These are phyloP conservation scores for Xestoiulus laeticollis DNA, from an alignment of 2,888 invertebrate genomes.

Conservation along the genomic window DNA sequence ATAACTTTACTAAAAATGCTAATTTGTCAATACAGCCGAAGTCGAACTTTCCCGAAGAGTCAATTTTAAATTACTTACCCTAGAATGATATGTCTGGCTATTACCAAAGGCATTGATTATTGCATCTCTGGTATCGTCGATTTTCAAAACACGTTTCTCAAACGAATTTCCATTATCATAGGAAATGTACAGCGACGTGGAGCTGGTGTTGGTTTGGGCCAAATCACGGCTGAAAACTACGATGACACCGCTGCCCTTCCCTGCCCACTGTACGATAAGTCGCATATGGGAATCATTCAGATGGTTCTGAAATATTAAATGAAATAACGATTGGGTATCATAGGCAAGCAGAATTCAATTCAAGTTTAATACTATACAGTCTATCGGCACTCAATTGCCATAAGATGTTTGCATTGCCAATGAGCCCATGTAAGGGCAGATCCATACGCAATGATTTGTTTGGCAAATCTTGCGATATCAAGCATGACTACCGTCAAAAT, in stretches of 20 bases:
- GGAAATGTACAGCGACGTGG: conserved; percentile 62
- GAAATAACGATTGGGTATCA: background rate
- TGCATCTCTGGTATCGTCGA: conserved; percentile 39
- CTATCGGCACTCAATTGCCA: too few relatives aligned
- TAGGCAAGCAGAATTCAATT: too few relatives aligned
- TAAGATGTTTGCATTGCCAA: too few relatives aligned
- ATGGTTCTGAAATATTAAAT: conserved; percentile 70
- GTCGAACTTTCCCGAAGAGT: background rate
- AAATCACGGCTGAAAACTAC: conserved; percentile 64
- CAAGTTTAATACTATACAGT: too few relatives aligned
- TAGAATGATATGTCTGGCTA: conserved; percentile 49
- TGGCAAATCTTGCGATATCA: too few relatives aligned
- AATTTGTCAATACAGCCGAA: background rate
- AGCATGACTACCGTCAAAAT: too few relatives aligned
- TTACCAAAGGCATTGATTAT: conserved; percentile 50
- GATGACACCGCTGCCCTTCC: conserved; percentile 85
- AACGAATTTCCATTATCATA: conserved; percentile 63
- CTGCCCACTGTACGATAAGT: conserved; percentile 92
- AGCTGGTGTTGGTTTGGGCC: conserved; percentile 55
- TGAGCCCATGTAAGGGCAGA: too few relatives aligned
- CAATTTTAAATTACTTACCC: conserved; percentile 38
- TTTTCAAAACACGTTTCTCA: conserved; percentile 55
- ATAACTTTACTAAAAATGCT: background rate
- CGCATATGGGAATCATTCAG: conserved; percentile 88
- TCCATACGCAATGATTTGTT: too few relatives aligned